phyloP scores from a whole-genome alignment of 2,888 invertebrate species.

The Hesperia comma region DNA sequence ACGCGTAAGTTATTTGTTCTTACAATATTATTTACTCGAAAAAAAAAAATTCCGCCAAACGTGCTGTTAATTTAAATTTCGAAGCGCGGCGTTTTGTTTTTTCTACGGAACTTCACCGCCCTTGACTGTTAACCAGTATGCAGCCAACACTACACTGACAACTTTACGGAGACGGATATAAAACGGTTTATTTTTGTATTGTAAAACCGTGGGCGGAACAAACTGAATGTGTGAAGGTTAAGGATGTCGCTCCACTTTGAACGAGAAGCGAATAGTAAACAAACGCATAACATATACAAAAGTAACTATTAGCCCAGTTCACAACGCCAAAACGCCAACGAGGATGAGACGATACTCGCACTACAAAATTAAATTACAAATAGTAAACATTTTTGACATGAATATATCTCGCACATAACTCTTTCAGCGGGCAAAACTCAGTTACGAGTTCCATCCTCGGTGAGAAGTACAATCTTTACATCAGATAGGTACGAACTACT shows the following conservation, averaged over 20 bases:
- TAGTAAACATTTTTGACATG: too few species aligned
- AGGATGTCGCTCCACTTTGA: slow-evolving; percentile 1
- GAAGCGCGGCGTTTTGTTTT: slow-evolving; percentile 34
- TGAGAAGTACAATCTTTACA: too few species aligned
- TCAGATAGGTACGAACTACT: too few species aligned
- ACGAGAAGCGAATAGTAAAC: slow-evolving; percentile 1
- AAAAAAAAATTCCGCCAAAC: slow-evolving; percentile 40
- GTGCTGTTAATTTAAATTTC: slow-evolving; percentile 30
- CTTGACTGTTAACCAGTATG: slow-evolving; percentile 44
- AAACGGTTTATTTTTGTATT: slow-evolving; percentile 61
- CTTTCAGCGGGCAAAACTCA: too few species aligned
- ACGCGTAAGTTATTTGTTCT: not conserved
- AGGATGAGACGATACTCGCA: too few species aligned
- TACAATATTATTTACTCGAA: slow-evolving; percentile 17
- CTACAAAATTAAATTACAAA: too few species aligned
- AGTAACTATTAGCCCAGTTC: too few species aligned
- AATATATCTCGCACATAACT: too few species aligned
- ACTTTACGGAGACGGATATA: slow-evolving; percentile 52
- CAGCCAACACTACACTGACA: slow-evolving; percentile 51
- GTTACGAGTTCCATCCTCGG: too few species aligned
- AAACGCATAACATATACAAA: not conserved
- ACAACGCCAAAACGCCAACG: too few species aligned
- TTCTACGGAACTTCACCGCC: slow-evolving; percentile 19
- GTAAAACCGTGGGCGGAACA: slow-evolving; percentile 56
- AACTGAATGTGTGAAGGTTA: slow-evolving; percentile 42